Base-by-base conservation (phyloP, 2,888 invertebrate species). In the Odontocolon sp. region DNA sequence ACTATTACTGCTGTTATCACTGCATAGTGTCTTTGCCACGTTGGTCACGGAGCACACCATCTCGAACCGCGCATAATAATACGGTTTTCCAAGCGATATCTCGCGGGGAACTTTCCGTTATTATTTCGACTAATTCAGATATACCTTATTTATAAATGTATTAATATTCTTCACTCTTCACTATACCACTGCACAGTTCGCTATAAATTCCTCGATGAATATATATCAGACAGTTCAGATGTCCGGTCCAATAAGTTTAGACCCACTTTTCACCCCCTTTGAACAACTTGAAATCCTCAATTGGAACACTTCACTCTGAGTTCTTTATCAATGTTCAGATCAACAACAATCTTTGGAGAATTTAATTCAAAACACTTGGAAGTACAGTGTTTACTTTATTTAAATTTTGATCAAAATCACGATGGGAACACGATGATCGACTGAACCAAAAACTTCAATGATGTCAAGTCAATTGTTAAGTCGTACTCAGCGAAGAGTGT, bases 1-100 rank as follows among this genome's bases (percentile, higher is more conserved):
- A 72, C 77, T 79, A 69, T 79, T 72, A 40, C 75, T 73, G 69
- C 79, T 78, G 71, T 72, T 83, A 36, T 81, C 78, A 73, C 80
- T 77, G 72, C 77, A 77, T 73, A 78, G 81, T 78, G 80, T 83
- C 83, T 82, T 83, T 81, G 82, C 80, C 81, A 81, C 83, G 83
- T 83, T 87, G 83, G 89, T 90, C 89, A 90, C 83, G 84, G 89
- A 89, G 88, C 90, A 90, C 84, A 90, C 90, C 90, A 90, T 90
- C 85, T 87, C 90, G 90, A 88, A 86, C 83, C 86, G 84, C 83
- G 88, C 90, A 90, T 90, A 89, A 85, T 88, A 81, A 78, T 75
- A 81, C 70, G 59, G 52, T 63, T 66, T 45, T 47, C 72, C 67
- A 72, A 78, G 66, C 77, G 67, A 64, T 57, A 50, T 74, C 56